phyloP scores from a whole-genome alignment of 2,113 vertebrate genomes.

The Toxostoma redivivum region DNA sequence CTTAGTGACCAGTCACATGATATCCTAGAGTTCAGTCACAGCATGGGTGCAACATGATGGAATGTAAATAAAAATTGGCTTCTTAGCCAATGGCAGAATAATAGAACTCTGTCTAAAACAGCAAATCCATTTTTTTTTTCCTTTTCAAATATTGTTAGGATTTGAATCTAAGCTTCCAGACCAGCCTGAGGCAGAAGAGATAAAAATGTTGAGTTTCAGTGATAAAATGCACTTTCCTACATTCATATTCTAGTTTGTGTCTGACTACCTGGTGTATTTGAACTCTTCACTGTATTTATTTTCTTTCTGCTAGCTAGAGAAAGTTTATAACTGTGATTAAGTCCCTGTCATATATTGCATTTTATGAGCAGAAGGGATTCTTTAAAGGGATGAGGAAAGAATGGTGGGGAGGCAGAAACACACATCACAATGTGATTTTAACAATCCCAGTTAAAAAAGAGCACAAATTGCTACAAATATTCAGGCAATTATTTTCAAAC shows the following conservation, averaged over 20 bases:
- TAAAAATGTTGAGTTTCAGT: not conserved
- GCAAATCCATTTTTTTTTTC: not conserved
- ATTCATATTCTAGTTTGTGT: constrained; percentile 32
- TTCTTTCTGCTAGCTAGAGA: not conserved
- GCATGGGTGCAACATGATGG: not conserved
- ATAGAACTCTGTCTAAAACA: not conserved
- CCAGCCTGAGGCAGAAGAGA: constrained; percentile 13
- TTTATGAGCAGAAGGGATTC: not conserved
- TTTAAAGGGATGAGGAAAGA: not conserved
- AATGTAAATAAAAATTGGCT: constrained; percentile 15
- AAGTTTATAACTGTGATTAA: not conserved
- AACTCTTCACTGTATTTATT: not conserved
- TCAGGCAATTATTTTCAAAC: not conserved
- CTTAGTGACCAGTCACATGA: not conserved
- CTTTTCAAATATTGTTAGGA: not conserved
- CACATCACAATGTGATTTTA: not conserved
- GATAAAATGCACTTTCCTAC: constrained; percentile 15
- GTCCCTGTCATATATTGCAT: not conserved
- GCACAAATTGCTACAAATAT: not conserved
- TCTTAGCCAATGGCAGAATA: not conserved
- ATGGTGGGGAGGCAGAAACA: not conserved
- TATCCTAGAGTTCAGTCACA: not conserved
- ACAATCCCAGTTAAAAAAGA: not conserved
- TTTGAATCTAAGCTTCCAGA: constrained; percentile 18
- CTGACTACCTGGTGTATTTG: not conserved